These are phyloP conservation scores for Apomyelois bistriatella DNA, from an alignment of 2,888 invertebrate genomes.

Conservation along the genomic window DNA sequence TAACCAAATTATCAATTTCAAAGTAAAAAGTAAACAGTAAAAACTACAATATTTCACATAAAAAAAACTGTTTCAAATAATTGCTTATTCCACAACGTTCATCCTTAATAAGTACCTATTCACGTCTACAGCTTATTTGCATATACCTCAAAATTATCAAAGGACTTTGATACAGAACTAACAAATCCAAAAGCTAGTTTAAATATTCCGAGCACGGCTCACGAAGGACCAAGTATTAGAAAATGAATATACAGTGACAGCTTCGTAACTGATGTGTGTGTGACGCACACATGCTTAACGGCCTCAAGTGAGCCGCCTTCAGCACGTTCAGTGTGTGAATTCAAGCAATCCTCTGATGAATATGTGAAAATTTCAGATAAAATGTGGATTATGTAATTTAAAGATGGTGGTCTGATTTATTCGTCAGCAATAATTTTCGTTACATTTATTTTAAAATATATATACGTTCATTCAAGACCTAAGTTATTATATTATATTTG, in stretches of 20 bases:
- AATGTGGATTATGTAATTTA: slow-evolving; percentile 12
- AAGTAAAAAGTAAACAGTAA: too few species aligned
- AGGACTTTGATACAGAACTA: slow-evolving; percentile 3
- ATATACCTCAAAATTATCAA: slow-evolving; percentile 6
- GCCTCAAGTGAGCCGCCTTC: slow-evolving; percentile 73
- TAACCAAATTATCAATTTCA: too few species aligned
- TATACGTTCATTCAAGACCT: too few species aligned
- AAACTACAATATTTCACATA: too few species aligned
- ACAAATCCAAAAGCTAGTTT: slow-evolving; percentile 4
- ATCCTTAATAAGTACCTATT: not conserved
- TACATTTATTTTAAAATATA: too few species aligned
- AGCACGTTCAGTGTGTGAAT: slow-evolving; percentile 61
- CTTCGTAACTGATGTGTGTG: slow-evolving; percentile 19
- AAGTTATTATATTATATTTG: too few species aligned
- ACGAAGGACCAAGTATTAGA: slow-evolving; percentile 12
- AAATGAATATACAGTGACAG: slow-evolving; percentile 14
- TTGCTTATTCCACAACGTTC: not conserved
- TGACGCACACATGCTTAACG: slow-evolving; percentile 37
- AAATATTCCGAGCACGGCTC: slow-evolving; percentile 1
- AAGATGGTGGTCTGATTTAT: slow-evolving; percentile 9
- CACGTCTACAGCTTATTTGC: not conserved
- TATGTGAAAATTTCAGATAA: slow-evolving; percentile 27
- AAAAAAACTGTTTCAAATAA: too few species aligned
- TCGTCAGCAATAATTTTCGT: too few species aligned
- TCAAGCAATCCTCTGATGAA: slow-evolving; percentile 59